Evolutionary conservation across 2,888 invertebrate genomes (phyloP).

Genomic region (Leucoptera coffeella): DNA sequence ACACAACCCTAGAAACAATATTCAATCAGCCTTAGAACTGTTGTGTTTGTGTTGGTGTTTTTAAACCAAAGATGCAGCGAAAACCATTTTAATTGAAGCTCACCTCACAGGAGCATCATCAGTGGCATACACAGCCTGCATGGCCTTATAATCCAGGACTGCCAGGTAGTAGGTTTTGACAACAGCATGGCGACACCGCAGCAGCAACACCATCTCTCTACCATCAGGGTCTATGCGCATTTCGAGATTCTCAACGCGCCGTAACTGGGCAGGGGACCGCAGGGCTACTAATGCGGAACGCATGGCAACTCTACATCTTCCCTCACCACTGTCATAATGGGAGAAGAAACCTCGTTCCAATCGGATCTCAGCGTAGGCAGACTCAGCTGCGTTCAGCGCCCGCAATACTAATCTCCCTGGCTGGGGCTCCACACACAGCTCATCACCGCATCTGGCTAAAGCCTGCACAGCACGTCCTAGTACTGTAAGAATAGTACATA

Average conservation of each 20-base stretch:
- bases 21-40: no score
- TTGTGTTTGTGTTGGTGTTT: no score
- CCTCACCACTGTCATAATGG: slow-evolving; percentile 56
- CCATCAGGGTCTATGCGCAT: slow-evolving; percentile 63
- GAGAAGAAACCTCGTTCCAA: slow-evolving; percentile 75
- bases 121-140: slow-evolving; percentile 59
- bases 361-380: slow-evolving; percentile 74
- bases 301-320: slow-evolving; percentile 79
- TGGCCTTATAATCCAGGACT: slow-evolving; percentile 74
- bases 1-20: no score
- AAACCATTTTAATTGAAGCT: no score
- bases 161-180: slow-evolving; percentile 73
- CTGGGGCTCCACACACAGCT: slow-evolving; percentile 75
- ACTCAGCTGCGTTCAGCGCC: slow-evolving; percentile 77
- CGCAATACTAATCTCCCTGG: slow-evolving; percentile 64
- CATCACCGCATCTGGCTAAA: slow-evolving; percentile 80
- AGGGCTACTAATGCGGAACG: slow-evolving; percentile 73
- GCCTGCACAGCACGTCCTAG: slow-evolving; percentile 80
- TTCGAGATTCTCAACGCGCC: slow-evolving; percentile 72
- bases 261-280: slow-evolving; percentile 60
- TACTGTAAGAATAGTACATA: slow-evolving; percentile 44
- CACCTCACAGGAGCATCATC: slow-evolving; percentile 48
- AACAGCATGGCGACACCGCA: slow-evolving; percentile 76
- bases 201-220: slow-evolving; percentile 66
- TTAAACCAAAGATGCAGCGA: no score